Evolutionary conservation across 2,113 vertebrate genomes (phyloP).

Genomic region (Leucoraja erinaceus): DNA sequence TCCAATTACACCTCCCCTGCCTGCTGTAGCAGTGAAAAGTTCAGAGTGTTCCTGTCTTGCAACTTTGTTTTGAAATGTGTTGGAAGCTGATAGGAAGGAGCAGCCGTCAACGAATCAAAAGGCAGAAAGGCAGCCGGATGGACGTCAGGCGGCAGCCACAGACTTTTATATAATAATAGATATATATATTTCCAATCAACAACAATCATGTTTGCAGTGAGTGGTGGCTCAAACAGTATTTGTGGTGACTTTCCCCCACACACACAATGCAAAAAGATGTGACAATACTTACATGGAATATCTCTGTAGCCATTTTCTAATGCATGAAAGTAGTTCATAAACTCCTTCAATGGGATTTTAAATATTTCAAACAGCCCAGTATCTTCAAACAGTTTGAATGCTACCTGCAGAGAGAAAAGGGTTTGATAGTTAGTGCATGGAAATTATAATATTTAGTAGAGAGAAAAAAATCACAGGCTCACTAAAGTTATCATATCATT

Average conservation of each 20-base stretch:
- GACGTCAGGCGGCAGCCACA: too few relatives aligned
- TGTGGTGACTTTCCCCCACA: not conserved
- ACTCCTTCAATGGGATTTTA: conserved; percentile 89
- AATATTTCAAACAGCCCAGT: conserved; percentile 91
- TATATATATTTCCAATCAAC: not conserved
- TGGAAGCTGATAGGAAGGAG: too few relatives aligned
- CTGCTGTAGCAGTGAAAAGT: too few relatives aligned
- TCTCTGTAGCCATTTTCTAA: conserved; percentile 94
- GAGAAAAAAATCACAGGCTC: not conserved
- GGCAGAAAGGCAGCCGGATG: too few relatives aligned
- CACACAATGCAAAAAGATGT: not conserved
- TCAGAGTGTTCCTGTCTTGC: too few relatives aligned
- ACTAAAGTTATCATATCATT: too few relatives aligned
- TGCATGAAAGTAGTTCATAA: conserved; percentile 98
- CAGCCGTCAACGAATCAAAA: too few relatives aligned
- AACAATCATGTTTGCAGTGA: not conserved
- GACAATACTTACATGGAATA: conserved; percentile 84
- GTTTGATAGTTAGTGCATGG: not conserved
- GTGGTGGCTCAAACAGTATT: not conserved
- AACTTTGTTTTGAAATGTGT: too few relatives aligned
- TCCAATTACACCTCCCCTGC: too few relatives aligned
- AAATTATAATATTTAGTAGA: not conserved
- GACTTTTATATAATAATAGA: too few relatives aligned
- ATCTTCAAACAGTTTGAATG: conserved; percentile 92
- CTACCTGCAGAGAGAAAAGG: conserved; percentile 63